These are phyloP conservation scores for Galemys pyrenaicus DNA, from an alignment of 2,113 vertebrate genomes.

Conservation along the genomic window DNA sequence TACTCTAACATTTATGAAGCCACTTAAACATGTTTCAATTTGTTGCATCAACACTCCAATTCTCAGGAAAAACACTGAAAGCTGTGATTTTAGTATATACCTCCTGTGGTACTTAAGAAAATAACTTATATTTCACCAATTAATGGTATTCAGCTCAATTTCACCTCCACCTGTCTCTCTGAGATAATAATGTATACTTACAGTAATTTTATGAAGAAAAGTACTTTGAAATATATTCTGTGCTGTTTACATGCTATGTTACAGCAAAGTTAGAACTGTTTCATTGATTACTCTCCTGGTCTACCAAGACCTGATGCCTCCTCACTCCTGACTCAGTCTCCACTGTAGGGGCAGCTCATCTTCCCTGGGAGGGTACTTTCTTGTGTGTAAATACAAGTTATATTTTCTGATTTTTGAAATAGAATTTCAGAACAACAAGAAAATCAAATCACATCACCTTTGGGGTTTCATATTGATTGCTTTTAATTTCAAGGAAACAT, in stretches of 20 bases:
- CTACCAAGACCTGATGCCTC: too few species aligned
- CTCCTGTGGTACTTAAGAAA: background rate
- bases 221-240: background rate
- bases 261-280: rapidly evolving
- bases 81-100: background rate
- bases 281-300: background rate
- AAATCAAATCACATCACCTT: background rate
- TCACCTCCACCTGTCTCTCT: background rate
- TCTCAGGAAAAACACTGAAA: background rate
- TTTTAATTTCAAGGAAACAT: background rate
- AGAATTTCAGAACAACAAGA: slow-evolving; percentile 3
- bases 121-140: background rate
- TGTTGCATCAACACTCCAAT: background rate
- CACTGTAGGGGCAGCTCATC: background rate
- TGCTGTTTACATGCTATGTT: background rate
- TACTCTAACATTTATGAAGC: background rate
- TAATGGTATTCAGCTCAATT: background rate
- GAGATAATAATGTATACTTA: background rate
- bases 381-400: background rate
- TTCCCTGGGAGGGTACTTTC: background rate
- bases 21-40: background rate
- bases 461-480: background rate
- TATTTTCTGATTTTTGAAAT: slow-evolving; percentile 11
- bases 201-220: background rate
- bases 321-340: background rate